Conservation (phyloP, 2,797 vertebrate genomes). For the Lagocephalus sceleratus region DNA sequence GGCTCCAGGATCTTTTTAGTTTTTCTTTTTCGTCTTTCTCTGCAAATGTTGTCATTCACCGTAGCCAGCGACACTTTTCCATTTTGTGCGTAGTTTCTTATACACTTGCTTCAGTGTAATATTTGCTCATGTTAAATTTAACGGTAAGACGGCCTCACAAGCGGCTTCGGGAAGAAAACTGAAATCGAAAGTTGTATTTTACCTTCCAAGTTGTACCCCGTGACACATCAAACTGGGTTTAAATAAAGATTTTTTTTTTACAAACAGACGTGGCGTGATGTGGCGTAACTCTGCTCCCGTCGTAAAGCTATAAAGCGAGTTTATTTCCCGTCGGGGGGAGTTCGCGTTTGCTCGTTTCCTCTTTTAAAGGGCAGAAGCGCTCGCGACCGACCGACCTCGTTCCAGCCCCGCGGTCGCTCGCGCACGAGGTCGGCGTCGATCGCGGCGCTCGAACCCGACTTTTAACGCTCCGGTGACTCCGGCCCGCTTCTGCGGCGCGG, state of each 20-base stretch:
- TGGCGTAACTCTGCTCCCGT: background rate
- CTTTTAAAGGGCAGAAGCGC: background rate
- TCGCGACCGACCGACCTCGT: background rate
- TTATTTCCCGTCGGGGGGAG: background rate
- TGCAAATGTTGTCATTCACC: slow-evolving; percentile 17
- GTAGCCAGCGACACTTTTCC: slow-evolving; percentile 24
- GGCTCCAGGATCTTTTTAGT: slow-evolving; percentile 40
- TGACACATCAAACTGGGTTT: slow-evolving; percentile 65
- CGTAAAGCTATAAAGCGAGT: background rate
- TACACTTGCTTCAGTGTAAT: slow-evolving; percentile 41
- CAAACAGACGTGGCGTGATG: slow-evolving; percentile 27
- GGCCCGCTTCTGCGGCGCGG: slow-evolving; percentile 5
- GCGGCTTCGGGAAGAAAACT: slow-evolving; percentile 34
- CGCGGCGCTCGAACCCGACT: slow-evolving; percentile 37
- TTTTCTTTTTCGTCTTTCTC: slow-evolving; percentile 18
- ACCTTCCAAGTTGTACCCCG: slow-evolving; percentile 52
- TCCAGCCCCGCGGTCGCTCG: too few species aligned
- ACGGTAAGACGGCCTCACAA: slow-evolving; percentile 10
- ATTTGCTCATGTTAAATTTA: slow-evolving; percentile 28
- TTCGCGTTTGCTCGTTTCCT: slow-evolving; percentile 6
- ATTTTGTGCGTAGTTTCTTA: slow-evolving; percentile 45
- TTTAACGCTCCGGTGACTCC: too few species aligned
- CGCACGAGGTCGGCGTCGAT: too few species aligned
- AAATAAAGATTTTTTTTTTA: slow-evolving; percentile 78
- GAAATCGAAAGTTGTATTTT: slow-evolving; percentile 51